Evolutionary conservation across 2,888 invertebrate genomes (phyloP), one percentile per base, ranked within the genome.

Genomic region (Cotesia congregata): DNA sequence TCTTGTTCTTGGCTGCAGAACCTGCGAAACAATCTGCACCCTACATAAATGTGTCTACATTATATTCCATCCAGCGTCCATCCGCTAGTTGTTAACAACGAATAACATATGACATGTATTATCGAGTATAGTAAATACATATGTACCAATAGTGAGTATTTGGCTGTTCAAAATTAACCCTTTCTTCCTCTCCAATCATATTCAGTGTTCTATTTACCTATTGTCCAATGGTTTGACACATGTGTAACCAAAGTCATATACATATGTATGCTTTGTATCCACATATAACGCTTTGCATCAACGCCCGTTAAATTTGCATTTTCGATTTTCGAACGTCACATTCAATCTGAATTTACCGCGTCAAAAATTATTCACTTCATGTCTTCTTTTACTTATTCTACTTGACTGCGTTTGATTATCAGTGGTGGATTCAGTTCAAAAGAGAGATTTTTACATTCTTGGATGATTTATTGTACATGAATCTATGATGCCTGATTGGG

Each of bases 271-370:
- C 17, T 38, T 30, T 3, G n/a, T 41, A 65, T 39, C 20, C 40
- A 67, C 40, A 64, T 40, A 65, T 59, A 38, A 40, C 67, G 59
- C 61, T 69, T 3, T 41, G 59, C 61, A 15, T 60, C 39, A 4
- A 38, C 72, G 64, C 65, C n/a, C 41, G 70, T 9, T 41, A 64
- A 76, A 76, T 76, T 76, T 76, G 60, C 76, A 76, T 76, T 72
- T 76, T 41, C 72, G 6, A 71, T 72, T 61, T 67, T 59, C 17
- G 50, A 65, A 20, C 20, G 65, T 30, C 30, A 30, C 12, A 50
- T 65, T 30, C 20, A 30, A 6, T 30, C 65, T 38, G 38, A 65
- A 7, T 20, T 17, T 62, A 17, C 15, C 20, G 20, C 12, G 50
- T 50, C 50, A 12, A 7, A 50, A 50, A 50, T 50, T 50, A 50